Conservation (phyloP, 37 sponge, comb jelly and placozoan genomes). For the Cliona cf. orientalis region DNA sequence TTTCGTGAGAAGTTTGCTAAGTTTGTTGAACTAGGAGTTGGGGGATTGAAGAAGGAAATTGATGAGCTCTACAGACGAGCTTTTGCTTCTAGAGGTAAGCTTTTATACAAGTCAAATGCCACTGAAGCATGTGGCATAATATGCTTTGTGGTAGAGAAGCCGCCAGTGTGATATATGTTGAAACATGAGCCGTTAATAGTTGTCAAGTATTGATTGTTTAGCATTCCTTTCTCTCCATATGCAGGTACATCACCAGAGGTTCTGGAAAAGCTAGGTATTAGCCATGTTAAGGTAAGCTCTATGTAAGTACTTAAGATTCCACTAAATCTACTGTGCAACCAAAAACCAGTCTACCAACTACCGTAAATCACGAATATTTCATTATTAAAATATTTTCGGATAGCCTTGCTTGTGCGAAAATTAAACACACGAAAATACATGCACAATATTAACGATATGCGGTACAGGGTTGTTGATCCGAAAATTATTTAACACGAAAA, state of each 20-base stretch:
- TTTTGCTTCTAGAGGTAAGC: conserved; percentile 76
- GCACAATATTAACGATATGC: too few relatives aligned
- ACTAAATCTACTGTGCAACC: too few relatives aligned
- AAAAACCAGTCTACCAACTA: too few relatives aligned
- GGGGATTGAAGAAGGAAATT: conserved; percentile 72
- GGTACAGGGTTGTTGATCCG: too few relatives aligned
- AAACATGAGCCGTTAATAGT: neutral
- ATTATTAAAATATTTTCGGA: too few relatives aligned
- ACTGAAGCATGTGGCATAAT: neutral
- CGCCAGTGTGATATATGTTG: neutral
- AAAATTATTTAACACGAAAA: too few relatives aligned
- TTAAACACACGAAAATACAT: too few relatives aligned
- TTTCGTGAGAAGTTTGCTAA: conserved; percentile 52
- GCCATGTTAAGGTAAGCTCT: conserved; percentile 58
- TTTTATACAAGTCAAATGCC: neutral
- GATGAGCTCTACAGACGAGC: conserved; percentile 76
- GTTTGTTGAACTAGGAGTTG: conserved; percentile 71
- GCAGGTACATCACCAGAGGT: conserved; percentile 42
- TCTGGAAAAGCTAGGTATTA: conserved; percentile 56
- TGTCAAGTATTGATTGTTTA: neutral
- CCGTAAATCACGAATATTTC: too few relatives aligned
- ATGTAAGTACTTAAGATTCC: neutral
- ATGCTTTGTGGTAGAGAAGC: neutral
- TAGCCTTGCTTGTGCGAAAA: too few relatives aligned
- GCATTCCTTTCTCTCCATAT: conserved; percentile 5